Evolutionary conservation across 2,113 vertebrate genomes (phyloP), one percentile per base, ranked within the genome.

Genomic region (Tychaedon coryphoeus): DNA sequence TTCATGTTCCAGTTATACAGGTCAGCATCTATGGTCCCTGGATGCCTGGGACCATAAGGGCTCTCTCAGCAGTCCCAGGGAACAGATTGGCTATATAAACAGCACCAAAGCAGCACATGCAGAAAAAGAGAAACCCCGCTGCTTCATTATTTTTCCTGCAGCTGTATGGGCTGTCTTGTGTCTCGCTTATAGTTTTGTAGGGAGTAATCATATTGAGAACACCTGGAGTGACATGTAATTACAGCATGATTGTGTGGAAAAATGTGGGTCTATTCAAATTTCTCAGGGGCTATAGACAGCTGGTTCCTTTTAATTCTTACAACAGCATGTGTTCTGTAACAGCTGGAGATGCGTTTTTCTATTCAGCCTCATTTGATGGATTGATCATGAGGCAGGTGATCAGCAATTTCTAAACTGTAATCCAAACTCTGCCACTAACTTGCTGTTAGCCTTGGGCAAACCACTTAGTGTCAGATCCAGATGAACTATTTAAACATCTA

Each of bases 151-250:
- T 92, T 96, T 94, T 88, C 53, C 60, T 96, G 82, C 79, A 97
- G 79, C 92, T 96, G 92, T 61, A 95, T 90, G 47, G 65, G 75
- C 19, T 93, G 94, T 86, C 82, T 91, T 7, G 4, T 78, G 82
- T 67, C 82, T 96, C 5, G 0, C 85, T 95, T 93, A 90, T 77
- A 90, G 82, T 94, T 97, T 97, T 96, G 89, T 64, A 88, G 92
- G 75, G 92, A 96, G 90, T 96, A 97, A 96, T 96, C 95, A 92
- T 92, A 96, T 96, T 96, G 92, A 96, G 92, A 97, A 96, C 95
- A 96, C 95, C 96, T 96, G 96, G 94, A 92, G 96, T 96, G 93
- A 96, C 90, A 96, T 94, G 95, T 97, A 97, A 97, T 97, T 97
- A 97, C 95, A 96, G 92, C 69, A 96, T 96, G 96, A 97, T 96